phyloP scores from a whole-genome alignment of 2,888 invertebrate species.

The Luperina testacea region DNA sequence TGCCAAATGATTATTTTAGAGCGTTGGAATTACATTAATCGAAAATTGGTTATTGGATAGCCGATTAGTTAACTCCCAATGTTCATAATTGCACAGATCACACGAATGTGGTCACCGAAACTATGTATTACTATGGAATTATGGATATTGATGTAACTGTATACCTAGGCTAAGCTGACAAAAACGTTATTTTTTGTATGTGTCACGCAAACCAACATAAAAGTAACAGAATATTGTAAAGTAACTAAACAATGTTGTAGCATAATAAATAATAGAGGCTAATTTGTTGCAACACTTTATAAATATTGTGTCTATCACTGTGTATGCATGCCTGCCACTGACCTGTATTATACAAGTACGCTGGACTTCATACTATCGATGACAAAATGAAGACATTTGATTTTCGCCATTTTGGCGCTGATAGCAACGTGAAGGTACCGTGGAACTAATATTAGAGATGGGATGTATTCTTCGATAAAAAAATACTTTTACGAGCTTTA shows the following conservation, averaged over 20 bases:
- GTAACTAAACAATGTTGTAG: background rate
- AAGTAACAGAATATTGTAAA: conserved; percentile 7
- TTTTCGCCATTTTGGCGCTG: no score
- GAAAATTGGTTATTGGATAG: conserved; percentile 4
- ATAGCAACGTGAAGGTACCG: no score
- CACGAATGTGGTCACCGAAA: background rate
- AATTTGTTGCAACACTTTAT: background rate
- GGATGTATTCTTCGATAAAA: no score
- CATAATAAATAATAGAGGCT: background rate
- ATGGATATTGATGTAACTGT: background rate
- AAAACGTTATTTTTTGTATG: background rate
- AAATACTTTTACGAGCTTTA: no score
- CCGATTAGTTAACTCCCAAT: background rate
- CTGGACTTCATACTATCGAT: no score
- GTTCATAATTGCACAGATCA: background rate
- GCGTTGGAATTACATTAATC: background rate
- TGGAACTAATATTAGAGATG: no score
- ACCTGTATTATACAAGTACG: no score
- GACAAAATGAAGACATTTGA: no score
- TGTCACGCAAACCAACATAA: background rate
- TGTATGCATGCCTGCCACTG: background rate
- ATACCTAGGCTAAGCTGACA: background rate
- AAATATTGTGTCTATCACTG: background rate
- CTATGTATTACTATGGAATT: background rate
- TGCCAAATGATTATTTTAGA: background rate